Conservation (phyloP, 2,797 vertebrate genomes). For the Simalia tracyae region DNA sequence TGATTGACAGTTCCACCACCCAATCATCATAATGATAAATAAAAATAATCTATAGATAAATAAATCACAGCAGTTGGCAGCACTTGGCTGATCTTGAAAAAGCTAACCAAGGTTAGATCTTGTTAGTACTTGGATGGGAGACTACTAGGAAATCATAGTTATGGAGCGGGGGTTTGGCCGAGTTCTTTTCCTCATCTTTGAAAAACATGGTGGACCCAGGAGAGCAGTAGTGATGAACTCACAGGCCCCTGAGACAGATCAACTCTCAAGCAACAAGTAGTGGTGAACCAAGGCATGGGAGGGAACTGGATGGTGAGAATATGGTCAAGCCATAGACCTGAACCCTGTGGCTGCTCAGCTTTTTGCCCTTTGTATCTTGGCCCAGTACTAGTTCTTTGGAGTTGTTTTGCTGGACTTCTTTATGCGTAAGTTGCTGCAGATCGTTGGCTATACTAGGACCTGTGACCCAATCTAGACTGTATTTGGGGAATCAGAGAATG, state of each 20-base stretch:
- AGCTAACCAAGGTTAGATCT: background rate
- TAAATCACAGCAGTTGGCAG: background rate
- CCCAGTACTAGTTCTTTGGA: background rate
- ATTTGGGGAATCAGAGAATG: background rate
- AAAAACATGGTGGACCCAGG: background rate
- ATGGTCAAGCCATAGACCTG: background rate
- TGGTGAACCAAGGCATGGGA: background rate
- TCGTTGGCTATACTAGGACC: background rate
- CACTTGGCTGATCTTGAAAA: background rate
- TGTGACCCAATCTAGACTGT: background rate
- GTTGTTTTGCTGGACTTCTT: background rate
- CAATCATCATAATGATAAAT: background rate
- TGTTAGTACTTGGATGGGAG: background rate
- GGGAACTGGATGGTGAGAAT: background rate
- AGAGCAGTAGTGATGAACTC: background rate
- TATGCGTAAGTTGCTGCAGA: background rate
- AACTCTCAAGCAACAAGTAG: background rate
- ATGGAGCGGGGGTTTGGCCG: background rate
- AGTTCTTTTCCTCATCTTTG: background rate
- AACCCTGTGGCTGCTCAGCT: background rate
- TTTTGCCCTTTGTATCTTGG: background rate
- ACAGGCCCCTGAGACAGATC: background rate
- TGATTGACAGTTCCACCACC: background rate
- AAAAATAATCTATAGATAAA: background rate
- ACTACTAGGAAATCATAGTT: background rate